Evolutionary conservation across 2,113 vertebrate species (phyloP).

Genomic region (Gnathochromis pfefferi): DNA sequence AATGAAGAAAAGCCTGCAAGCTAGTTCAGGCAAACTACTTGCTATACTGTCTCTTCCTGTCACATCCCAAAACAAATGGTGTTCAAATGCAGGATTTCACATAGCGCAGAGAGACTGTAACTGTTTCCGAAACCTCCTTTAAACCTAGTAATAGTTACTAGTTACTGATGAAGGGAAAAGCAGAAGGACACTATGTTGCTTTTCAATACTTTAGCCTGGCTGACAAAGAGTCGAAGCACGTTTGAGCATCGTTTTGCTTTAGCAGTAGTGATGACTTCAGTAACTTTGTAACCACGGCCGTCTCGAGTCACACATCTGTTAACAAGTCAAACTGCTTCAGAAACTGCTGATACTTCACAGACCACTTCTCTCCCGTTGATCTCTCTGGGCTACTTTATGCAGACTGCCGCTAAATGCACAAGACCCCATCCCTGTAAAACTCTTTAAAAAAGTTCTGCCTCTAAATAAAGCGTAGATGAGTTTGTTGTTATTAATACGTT

Average conservation of each 20-base stretch:
- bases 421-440: not conserved
- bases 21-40: not conserved
- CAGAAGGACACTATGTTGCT: not conserved
- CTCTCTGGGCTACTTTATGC: not conserved
- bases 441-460: accelerated
- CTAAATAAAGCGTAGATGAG: not conserved
- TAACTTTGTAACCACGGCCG: accelerated
- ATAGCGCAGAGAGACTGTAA: accelerated
- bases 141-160: not conserved
- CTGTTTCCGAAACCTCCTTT: not conserved
- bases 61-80: not conserved
- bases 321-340: not conserved
- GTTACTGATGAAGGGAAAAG: accelerated
- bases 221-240: not conserved
- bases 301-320: not conserved
- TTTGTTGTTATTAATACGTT: not conserved
- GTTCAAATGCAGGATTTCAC: not conserved
- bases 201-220: not conserved
- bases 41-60: not conserved
- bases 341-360: not conserved
- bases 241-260: not conserved
- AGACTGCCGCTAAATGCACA: accelerated
- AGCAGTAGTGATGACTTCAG: not conserved
- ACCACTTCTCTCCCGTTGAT: accelerated
- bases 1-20: not conserved